phyloP scores from a whole-genome alignment of 1,140 invertebrate species.

The Homarus americanus region DNA sequence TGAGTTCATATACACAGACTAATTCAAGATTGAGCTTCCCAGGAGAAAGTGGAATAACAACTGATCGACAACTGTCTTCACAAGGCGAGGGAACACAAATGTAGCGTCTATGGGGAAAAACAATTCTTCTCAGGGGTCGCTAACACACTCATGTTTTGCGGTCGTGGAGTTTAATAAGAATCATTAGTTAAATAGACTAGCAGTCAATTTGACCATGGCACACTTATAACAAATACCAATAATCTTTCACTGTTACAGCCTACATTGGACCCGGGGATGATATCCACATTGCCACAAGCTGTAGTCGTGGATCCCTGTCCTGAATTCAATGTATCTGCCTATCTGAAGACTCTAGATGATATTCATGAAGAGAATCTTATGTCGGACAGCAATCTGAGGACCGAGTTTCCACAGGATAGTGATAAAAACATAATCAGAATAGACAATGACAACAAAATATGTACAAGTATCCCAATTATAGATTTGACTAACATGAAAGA shows the following conservation, averaged over 20 bases:
- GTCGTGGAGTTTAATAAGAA: too few species aligned
- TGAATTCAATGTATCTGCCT: slow-evolving; percentile 14
- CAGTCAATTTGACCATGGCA: too few species aligned
- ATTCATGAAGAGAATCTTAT: not conserved
- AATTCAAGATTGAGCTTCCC: too few species aligned
- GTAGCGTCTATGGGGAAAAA: too few species aligned
- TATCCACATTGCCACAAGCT: slow-evolving; percentile 36
- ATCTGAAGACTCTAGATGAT: not conserved
- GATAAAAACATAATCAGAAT: not conserved
- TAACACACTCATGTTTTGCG: too few species aligned
- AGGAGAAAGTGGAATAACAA: too few species aligned
- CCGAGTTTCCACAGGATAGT: not conserved
- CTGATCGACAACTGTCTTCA: too few species aligned
- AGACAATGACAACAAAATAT: not conserved
- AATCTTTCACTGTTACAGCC: slow-evolving; percentile 16
- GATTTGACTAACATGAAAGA: not conserved
- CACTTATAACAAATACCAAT: too few species aligned
- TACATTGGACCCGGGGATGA: not conserved
- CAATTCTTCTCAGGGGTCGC: too few species aligned
- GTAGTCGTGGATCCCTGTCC: not conserved
- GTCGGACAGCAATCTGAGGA: not conserved
- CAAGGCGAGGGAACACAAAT: too few species aligned
- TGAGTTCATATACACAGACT: too few species aligned
- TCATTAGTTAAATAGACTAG: too few species aligned
- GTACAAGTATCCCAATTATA: not conserved